A percentile compares a stretch with the other conserved stretches of the same genome.
Conservation (phyloP, 2,888 invertebrate genomes). For the Macrosiphum euphorbiae region DNA sequence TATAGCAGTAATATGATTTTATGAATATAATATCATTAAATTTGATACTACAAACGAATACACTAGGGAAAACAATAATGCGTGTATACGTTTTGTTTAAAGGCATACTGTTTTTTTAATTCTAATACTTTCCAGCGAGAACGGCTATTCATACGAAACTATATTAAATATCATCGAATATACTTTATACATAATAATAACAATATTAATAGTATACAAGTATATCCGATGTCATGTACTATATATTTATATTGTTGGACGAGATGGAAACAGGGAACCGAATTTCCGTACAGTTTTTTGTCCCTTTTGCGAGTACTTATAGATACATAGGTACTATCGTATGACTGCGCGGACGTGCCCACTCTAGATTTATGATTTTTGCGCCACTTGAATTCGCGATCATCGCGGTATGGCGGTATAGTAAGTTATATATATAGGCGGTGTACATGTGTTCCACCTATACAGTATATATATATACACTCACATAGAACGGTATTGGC, state of each 20-base stretch:
- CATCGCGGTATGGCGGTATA: background rate
- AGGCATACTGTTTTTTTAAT: background rate
- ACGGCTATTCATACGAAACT: background rate
- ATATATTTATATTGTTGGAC: background rate
- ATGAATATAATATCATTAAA: background rate
- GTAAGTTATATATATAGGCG: background rate
- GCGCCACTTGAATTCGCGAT: constrained; percentile 49
- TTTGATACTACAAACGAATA: background rate
- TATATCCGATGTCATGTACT: background rate
- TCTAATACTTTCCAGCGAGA: background rate
- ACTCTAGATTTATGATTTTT: constrained; percentile 35
- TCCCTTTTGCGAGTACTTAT: background rate
- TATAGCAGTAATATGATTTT: background rate
- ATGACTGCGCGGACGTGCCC: constrained; percentile 16
- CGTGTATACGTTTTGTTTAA: background rate
- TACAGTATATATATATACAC: background rate
- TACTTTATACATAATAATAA: background rate
- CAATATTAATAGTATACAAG: background rate
- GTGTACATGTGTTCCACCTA: constrained; percentile 16
- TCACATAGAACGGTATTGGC: background rate
- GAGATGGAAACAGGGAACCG: background rate
- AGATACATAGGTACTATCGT: background rate
- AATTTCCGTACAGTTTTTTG: background rate
- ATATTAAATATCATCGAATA: background rate
- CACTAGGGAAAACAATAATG: background rate